Conservation (phyloP, 2,113 vertebrate genomes). For the Narcine bancroftii region DNA sequence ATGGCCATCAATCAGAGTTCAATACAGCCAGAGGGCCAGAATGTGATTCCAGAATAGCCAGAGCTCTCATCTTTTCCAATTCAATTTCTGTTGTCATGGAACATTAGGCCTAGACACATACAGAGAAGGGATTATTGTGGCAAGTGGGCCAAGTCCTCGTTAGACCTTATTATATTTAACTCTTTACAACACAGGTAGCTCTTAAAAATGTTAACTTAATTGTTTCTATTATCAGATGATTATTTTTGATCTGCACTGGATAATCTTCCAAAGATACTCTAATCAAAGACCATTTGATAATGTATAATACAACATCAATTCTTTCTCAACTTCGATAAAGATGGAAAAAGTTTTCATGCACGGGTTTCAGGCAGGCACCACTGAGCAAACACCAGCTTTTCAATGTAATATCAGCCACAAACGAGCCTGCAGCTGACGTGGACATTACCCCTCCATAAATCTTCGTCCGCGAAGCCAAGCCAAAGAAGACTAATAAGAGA, state of each 20-base stretch:
- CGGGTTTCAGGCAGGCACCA: conserved; percentile 53
- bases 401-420: conserved; percentile 47
- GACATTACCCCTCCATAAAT: no score
- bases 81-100: conserved; percentile 69
- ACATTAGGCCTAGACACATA: conserved; percentile 53
- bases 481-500: no score
- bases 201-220: conserved; percentile 60
- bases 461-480: no score
- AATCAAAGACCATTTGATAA: conserved; percentile 63
- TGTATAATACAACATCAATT: conserved; percentile 57
- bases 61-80: conserved; percentile 70
- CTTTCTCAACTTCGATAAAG: conserved; percentile 45
- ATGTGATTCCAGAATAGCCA: conserved; percentile 56
- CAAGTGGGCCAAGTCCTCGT: conserved; percentile 59
- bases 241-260: conserved; percentile 61
- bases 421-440: no score
- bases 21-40: conserved; percentile 64
- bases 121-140: conserved; percentile 67
- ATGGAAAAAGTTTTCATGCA: conserved; percentile 44
- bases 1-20: conserved; percentile 67
- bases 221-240: conserved; percentile 66
- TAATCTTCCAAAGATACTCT: conserved; percentile 71
- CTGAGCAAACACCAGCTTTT: conserved; percentile 39
- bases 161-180: conserved; percentile 61
- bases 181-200: conserved; percentile 52